phyloP scores from a whole-genome alignment of 2,113 vertebrate genomes.

The Sander lucioperca region DNA sequence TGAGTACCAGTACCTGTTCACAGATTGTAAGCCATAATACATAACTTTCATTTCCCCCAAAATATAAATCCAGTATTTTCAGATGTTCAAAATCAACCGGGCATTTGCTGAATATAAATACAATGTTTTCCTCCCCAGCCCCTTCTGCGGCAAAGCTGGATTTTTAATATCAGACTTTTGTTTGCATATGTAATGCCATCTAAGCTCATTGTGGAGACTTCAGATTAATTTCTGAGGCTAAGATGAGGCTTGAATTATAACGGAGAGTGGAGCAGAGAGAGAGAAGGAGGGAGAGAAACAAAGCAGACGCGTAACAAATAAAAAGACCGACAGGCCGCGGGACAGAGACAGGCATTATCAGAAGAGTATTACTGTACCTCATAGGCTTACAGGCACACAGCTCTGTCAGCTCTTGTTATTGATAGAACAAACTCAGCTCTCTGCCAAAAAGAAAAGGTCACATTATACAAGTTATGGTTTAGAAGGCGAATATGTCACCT shows the following conservation, averaged over 20 bases:
- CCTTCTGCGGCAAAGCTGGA: slow-evolving; percentile 53
- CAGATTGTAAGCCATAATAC: slow-evolving; percentile 24
- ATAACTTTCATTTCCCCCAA: slow-evolving; percentile 22
- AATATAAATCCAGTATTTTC: slow-evolving; percentile 51
- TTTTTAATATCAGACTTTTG: slow-evolving; percentile 83
- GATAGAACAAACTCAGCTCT: slow-evolving; percentile 48
- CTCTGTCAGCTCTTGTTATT: slow-evolving; percentile 55
- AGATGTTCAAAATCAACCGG: slow-evolving; percentile 17
- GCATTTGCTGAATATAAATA: slow-evolving; percentile 51
- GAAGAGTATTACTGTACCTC: slow-evolving; percentile 59
- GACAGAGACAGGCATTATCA: slow-evolving; percentile 58
- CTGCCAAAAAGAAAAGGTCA: slow-evolving; percentile 64
- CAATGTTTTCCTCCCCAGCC: slow-evolving; percentile 12
- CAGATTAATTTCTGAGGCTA: slow-evolving; percentile 79
- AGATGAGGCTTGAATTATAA: slow-evolving; percentile 73
- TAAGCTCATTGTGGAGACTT: slow-evolving; percentile 81
- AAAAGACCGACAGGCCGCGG: slow-evolving; percentile 45
- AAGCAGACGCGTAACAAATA: slow-evolving; percentile 58
- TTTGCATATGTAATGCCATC: slow-evolving; percentile 82
- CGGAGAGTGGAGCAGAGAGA: slow-evolving; percentile 44
- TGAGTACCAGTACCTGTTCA: slow-evolving; percentile 26
- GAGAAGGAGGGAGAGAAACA: slow-evolving; percentile 61
- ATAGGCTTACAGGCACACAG: slow-evolving; percentile 28
- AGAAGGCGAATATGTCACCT: slow-evolving; percentile 28
- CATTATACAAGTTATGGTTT: slow-evolving; percentile 45